Base-by-base conservation (phyloP, 2,888 invertebrate genomes). In the Eristalinus aeneus region DNA sequence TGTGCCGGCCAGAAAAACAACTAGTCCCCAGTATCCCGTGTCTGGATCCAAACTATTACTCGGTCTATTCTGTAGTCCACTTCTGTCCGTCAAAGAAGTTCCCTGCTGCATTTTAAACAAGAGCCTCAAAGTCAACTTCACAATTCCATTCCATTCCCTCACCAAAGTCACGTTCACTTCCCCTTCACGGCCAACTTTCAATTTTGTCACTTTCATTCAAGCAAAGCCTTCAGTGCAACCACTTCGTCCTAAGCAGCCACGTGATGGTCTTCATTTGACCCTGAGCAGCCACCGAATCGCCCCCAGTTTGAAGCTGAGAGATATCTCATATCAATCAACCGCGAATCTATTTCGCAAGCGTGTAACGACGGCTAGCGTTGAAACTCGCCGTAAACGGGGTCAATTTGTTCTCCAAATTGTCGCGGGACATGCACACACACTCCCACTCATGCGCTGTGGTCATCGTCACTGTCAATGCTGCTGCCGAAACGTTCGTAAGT, bases 351-450 rank as follows among this genome's bases (percentile, higher is more conserved):
- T 54, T 34, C 16, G 16, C 32, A 54, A n/a, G 32, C 63, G 22
- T 77, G 16, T 54, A 39, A 34, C 36, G 20, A 56, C 54, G 27
- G 27, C 27, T 27, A 3, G 27, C 22, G 11, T 36, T 61, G 5
- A 22, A 12, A 34, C 23, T 60, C 23, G 4, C 1, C 23, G 31
- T 31, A 27, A 71, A 53, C 65, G 34, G 65, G 69, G 65, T 67
- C 54, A 76, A 71, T 72, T 61, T 54, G 16, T 81, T 81, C 23
- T 67, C 71, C 71, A 46, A 60, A 60, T 36, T 27, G 64, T 31
- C 32, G 16, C 46, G 20, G 39, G 53, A 58, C 60, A 75, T 69
- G 64, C 34, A 60, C 34, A 20, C 56, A 10, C 58, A 61, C 60
- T 27, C 46, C 46, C 46, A 46, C n/a, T 46, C 46, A 46, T 46